phyloP scores from a whole-genome alignment of 2,113 vertebrate species.

The Neopipo cinnamomea region DNA sequence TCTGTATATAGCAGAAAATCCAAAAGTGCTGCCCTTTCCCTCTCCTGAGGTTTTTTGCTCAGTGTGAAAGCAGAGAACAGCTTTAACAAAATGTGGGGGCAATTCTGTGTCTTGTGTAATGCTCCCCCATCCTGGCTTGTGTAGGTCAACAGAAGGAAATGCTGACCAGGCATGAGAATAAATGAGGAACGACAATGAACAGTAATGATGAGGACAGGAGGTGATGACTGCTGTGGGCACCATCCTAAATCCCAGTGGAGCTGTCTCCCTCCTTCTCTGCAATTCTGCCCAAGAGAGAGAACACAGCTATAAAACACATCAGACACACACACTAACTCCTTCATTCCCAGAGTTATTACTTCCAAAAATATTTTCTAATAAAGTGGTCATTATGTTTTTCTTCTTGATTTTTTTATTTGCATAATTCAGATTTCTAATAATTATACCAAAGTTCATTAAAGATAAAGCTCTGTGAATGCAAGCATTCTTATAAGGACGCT shows the following conservation, averaged over 20 bases:
- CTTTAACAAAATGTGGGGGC: background rate
- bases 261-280: background rate
- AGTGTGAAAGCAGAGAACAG: background rate
- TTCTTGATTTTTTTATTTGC: background rate
- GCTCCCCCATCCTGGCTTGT: background rate
- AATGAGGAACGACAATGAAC: background rate
- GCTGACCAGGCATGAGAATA: background rate
- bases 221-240: background rate
- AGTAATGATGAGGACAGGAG: background rate
- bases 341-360: background rate
- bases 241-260: background rate
- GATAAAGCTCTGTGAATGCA: background rate
- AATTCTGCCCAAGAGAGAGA: background rate
- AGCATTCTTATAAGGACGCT: background rate
- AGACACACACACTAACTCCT: background rate
- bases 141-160: background rate
- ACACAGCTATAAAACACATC: background rate
- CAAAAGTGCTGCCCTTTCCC: background rate
- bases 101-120: background rate
- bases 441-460: background rate
- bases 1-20: background rate
- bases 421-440: background rate
- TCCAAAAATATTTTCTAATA: background rate
- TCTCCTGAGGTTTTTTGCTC: background rate
- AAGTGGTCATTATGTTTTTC: background rate